Evolutionary conservation across 2,797 vertebrate genomes (phyloP).

Genomic region (Neostethus bicornis): DNA sequence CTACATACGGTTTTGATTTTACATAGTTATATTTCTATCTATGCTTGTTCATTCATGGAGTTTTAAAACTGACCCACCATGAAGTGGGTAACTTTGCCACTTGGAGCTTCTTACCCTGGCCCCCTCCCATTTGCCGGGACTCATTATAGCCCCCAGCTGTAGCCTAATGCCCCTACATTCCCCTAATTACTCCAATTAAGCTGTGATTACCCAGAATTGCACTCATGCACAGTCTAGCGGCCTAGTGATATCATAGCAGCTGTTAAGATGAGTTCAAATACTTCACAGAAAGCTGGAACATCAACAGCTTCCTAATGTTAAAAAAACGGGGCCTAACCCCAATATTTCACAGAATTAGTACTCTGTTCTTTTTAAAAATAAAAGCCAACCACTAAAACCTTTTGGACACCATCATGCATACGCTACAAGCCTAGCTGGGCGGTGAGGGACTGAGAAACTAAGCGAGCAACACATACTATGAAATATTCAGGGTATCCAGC

Average conservation of each 20-base stretch:
- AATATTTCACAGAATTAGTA: conserved; percentile 31
- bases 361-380: conserved; percentile 29
- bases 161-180: conserved; percentile 81
- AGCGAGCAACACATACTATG: conserved; percentile 77
- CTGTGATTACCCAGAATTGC: conserved; percentile 83
- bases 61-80: conserved; percentile 51
- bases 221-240: conserved; percentile 74
- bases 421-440: conserved; percentile 61
- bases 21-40: conserved; percentile 21
- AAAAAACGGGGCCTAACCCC: conserved; percentile 18
- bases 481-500: conserved; percentile 84
- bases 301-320: conserved; percentile 20
- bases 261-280: conserved; percentile 60
- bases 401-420: conserved; percentile 68
- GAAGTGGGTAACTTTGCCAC: conserved; percentile 67
- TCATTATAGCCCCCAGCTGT: conserved; percentile 80
- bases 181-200: conserved; percentile 87
- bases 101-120: conserved; percentile 62
- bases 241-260: conserved; percentile 68
- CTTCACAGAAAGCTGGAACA: conserved; percentile 30
- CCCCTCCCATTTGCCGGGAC: conserved; percentile 57
- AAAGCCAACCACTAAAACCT: conserved; percentile 43
- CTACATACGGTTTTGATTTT: conserved; percentile 1
- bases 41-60: conserved; percentile 29
- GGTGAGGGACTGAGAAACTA: conserved; percentile 72